Evolutionary conservation across 2,888 invertebrate species (phyloP).

Genomic region (Lasioglossum oenotherae): DNA sequence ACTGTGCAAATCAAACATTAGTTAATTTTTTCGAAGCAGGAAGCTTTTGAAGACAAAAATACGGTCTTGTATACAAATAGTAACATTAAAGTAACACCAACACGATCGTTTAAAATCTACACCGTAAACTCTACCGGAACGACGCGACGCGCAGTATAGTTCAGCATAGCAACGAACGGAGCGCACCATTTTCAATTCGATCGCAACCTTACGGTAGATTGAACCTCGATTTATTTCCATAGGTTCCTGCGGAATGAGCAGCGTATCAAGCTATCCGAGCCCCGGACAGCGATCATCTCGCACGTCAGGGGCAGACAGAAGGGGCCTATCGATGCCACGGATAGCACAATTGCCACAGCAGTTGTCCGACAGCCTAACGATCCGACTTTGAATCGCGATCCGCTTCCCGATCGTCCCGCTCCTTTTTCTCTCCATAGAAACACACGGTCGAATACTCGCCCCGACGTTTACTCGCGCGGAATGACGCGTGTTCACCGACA

Average conservation of each 20-base stretch:
- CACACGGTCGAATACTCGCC: conserved; percentile 3
- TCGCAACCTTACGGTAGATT: conserved; percentile 5
- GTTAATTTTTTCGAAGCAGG: no score
- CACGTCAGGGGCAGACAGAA: background rate
- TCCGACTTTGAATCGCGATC: background rate
- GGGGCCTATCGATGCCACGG: background rate
- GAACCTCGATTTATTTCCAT: conserved; percentile 1
- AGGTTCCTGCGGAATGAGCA: background rate
- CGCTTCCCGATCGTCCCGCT: background rate
- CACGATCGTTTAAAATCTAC: background rate
- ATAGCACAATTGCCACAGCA: conserved; percentile 13
- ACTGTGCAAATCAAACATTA: background rate
- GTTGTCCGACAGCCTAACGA: conserved; percentile 6
- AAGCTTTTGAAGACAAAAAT: background rate
- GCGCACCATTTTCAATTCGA: background rate
- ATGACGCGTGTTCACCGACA: conserved; percentile 6
- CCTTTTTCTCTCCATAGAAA: background rate
- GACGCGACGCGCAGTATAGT: background rate
- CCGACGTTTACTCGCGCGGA: background rate
- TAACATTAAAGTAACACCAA: background rate
- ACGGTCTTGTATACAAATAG: background rate
- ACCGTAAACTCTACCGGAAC: no score
- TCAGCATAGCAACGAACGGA: background rate
- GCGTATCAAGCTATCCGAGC: background rate
- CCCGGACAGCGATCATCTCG: background rate